Evolutionary conservation across 2,888 invertebrate genomes (phyloP).

Genomic region (Melolontha melolontha): DNA sequence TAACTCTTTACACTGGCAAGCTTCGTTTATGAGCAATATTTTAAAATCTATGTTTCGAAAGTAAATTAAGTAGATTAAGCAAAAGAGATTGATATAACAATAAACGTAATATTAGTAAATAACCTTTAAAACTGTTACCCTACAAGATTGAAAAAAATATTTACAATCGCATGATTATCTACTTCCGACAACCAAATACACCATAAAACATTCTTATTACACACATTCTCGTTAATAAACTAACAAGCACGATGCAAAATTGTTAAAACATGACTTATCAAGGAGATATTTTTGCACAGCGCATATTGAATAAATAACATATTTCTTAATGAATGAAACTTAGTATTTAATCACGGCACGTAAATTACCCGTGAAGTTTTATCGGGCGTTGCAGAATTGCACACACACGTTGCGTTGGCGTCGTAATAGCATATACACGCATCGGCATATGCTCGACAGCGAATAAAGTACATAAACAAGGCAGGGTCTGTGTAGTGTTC

Average conservation of each 20-base stretch:
- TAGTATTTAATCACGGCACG: conserved; percentile 5
- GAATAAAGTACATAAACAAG: no score
- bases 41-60: no score
- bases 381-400: background rate
- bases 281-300: conserved; percentile 1
- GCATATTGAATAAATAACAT: conserved; percentile 1
- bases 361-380: conserved; percentile 16
- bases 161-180: background rate
- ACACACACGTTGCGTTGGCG: conserved; percentile 1
- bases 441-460: no score
- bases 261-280: conserved; percentile 12
- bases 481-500: no score
- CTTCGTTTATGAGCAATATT: no score
- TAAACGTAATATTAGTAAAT: no score
- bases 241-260: background rate
- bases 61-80: no score
- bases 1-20: no score
- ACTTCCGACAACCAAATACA: background rate
- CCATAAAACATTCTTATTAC: background rate
- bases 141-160: no score
- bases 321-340: conserved; percentile 17
- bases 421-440: background rate
- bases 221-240: conserved; percentile 4
- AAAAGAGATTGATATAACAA: no score
- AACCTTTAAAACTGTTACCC: no score